phyloP scores from a whole-genome alignment of 2,113 vertebrate species.

The Nicator chloris region DNA sequence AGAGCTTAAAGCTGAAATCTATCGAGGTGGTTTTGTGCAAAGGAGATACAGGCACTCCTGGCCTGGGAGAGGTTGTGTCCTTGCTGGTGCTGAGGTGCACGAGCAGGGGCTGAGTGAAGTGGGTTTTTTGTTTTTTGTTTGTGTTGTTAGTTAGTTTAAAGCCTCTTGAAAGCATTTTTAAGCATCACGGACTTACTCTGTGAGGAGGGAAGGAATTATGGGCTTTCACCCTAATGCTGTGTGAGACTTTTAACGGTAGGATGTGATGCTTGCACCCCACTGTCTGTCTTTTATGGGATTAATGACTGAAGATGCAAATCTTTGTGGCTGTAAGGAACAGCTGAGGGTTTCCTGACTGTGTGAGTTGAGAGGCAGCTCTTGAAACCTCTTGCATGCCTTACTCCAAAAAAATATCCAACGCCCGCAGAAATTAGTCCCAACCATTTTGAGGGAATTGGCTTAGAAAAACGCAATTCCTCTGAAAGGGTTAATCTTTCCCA shows the following conservation, averaged over 20 bases:
- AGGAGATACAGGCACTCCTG: not conserved
- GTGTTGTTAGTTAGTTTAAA: not conserved
- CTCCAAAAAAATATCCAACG: not conserved
- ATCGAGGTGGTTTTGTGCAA: not conserved
- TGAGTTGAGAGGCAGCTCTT: not conserved
- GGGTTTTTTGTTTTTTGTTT: not conserved
- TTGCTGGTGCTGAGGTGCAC: not conserved
- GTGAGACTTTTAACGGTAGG: not conserved
- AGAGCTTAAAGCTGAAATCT: not conserved
- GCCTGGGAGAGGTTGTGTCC: not conserved
- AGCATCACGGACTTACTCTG: not conserved
- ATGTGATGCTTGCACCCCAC: accelerated
- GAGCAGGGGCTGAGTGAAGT: not conserved
- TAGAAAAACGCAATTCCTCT: not conserved
- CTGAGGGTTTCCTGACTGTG: not conserved
- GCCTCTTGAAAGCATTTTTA: not conserved
- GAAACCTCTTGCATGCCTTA: not conserved
- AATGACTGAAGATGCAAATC: not conserved
- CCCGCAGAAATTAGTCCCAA: not conserved
- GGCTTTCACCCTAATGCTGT: not conserved
- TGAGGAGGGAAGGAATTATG: not conserved
- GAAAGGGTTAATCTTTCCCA: not conserved
- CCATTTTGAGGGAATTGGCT: not conserved
- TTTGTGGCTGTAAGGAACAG: not conserved
- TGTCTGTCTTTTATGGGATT: not conserved